A percentile compares a stretch with the other conserved stretches of the same genome.
Conservation (phyloP, 2,113 vertebrate species). For the Glaucidium brasilianum region DNA sequence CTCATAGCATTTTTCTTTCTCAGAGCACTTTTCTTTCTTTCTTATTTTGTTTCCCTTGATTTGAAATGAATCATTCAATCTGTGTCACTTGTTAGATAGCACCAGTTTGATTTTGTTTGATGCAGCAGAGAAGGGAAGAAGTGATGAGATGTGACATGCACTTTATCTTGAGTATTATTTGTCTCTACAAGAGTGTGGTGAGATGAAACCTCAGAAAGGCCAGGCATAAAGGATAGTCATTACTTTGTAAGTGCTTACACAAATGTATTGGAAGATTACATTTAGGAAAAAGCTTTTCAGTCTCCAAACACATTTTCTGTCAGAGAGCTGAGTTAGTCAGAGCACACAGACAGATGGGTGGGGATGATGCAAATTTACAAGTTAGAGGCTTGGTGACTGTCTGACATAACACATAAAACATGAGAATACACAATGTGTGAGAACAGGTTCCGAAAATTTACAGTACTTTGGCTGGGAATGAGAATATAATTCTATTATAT, state of each 20-base stretch:
- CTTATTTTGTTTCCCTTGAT: neutral
- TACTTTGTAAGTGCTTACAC: neutral
- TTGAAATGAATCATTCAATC: slow-evolving; percentile 40
- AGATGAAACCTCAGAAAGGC: neutral
- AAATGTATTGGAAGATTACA: slow-evolving; percentile 4
- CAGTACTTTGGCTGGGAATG: neutral
- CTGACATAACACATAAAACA: neutral
- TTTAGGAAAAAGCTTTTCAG: neutral
- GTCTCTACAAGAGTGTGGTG: neutral
- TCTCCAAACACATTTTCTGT: neutral
- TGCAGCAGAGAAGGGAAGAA: neutral
- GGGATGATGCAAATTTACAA: neutral
- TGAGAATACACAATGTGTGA: neutral
- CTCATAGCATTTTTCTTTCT: neutral
- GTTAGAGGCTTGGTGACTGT: neutral
- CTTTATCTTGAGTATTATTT: slow-evolving; percentile 45
- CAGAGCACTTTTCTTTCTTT: neutral
- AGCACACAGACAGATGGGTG: neutral
- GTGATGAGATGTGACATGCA: neutral
- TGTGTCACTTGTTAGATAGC: slow-evolving; percentile 3
- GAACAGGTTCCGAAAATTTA: neutral
- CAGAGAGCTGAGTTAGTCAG: neutral
- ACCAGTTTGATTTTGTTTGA: slow-evolving; percentile 37
- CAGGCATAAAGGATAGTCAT: neutral
- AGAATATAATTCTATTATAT: neutral